phyloP scores from a whole-genome alignment of 2,888 invertebrate species.

The Lamproptera curius region DNA sequence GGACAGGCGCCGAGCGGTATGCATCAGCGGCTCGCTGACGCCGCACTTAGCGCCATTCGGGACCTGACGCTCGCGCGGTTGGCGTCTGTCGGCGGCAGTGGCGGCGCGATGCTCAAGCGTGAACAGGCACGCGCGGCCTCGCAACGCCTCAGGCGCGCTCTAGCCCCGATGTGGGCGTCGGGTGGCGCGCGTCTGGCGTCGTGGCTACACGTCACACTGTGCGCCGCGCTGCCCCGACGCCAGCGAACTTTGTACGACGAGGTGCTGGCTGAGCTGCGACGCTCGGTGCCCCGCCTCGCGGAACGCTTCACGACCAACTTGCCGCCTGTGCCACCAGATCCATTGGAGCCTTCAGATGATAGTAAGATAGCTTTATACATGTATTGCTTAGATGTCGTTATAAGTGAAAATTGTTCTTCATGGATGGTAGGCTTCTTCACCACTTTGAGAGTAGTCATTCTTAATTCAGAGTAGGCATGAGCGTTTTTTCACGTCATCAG shows the following conservation, averaged over 20 bases:
- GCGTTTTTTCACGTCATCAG: no score
- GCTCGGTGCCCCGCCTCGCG: slow-evolving; percentile 40
- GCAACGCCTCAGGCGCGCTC: slow-evolving; percentile 34
- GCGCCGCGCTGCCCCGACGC: slow-evolving; percentile 38
- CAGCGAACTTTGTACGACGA: slow-evolving; percentile 34
- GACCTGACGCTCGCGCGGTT: slow-evolving; percentile 42
- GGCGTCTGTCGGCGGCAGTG: slow-evolving; percentile 25
- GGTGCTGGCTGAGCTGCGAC: slow-evolving; percentile 38
- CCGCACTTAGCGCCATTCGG: slow-evolving; percentile 35
- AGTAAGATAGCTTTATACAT: no score
- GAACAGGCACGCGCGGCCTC: slow-evolving; percentile 29
- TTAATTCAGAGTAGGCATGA: no score
- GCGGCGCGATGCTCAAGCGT: slow-evolving; percentile 22
- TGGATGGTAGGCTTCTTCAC: no score
- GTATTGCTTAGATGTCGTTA: no score
- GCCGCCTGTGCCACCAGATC: slow-evolving; percentile 19
- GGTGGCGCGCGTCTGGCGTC: slow-evolving; percentile 32
- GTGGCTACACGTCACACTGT: slow-evolving; percentile 51
- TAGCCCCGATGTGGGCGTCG: slow-evolving; percentile 40
- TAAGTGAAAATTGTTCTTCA: no score
- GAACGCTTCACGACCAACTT: slow-evolving; percentile 25
- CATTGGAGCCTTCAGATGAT: background rate
- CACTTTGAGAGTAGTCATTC: no score
- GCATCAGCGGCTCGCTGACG: slow-evolving; percentile 42
- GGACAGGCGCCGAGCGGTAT: slow-evolving; percentile 40